phyloP scores from a whole-genome alignment of 2,797 vertebrate species.

The Rhinogobio ventralis region DNA sequence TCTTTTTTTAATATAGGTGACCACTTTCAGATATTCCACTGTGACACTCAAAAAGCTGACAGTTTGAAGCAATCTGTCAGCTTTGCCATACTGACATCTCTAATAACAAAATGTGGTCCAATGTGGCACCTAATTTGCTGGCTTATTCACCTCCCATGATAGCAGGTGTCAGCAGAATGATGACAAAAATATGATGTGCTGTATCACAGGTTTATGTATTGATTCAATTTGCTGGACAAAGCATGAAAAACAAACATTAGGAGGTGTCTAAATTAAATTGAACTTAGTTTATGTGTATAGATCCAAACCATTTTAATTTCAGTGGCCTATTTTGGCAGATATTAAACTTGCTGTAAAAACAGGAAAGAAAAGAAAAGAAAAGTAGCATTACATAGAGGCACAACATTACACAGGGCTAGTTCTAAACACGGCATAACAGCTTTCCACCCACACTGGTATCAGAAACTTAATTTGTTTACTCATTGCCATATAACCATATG shows the following conservation, averaged over 20 bases:
- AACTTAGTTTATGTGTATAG: background rate
- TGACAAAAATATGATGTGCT: conserved; percentile 37
- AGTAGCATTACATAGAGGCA: background rate
- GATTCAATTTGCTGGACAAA: conserved; percentile 26
- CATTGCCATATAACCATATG: background rate
- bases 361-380: background rate
- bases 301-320: background rate
- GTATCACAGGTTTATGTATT: conserved; percentile 35
- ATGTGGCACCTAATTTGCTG: conserved; percentile 39
- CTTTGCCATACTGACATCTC: conserved; percentile 35
- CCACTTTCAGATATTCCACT: conserved; percentile 20
- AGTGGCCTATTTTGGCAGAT: background rate
- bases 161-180: conserved; percentile 40
- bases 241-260: conserved; percentile 1
- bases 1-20: background rate
- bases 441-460: background rate
- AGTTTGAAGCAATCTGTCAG: conserved; percentile 13
- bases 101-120: conserved; percentile 38
- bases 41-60: conserved; percentile 30
- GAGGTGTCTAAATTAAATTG: background rate
- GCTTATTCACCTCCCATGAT: conserved; percentile 44
- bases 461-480: background rate
- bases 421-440: background rate
- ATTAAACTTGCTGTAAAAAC: background rate
- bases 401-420: background rate